A percentile compares a stretch with the other conserved stretches of the same genome.
These are phyloP conservation scores for Clistopyga incitator DNA, from an alignment of 2,888 invertebrate genomes.

Conservation along the genomic window DNA sequence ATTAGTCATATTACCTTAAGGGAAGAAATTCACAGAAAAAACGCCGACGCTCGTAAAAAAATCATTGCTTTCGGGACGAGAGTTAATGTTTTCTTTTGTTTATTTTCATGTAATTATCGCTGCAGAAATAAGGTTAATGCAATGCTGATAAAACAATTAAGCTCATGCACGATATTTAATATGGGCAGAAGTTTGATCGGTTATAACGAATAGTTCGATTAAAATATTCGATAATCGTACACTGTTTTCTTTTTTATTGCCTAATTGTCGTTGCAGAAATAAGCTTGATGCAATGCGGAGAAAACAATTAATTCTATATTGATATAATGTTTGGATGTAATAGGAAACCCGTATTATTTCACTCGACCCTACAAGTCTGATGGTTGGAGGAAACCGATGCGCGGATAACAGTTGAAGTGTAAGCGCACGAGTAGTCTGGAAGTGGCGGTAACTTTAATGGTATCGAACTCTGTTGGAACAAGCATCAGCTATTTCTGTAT, in stretches of 20 bases:
- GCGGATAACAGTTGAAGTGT: constrained; percentile 25
- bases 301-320: neutral
- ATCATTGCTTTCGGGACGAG: too few species aligned
- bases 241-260: too few species aligned
- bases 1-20: too few species aligned
- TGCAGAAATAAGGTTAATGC: neutral
- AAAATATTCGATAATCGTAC: too few species aligned
- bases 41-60: too few species aligned
- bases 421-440: constrained; percentile 47
- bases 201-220: too few species aligned
- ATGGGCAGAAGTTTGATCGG: too few species aligned
- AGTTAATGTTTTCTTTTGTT: too few species aligned
- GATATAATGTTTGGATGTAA: neutral
- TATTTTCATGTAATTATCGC: too few species aligned
- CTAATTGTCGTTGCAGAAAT: too few species aligned
- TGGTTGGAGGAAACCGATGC: constrained; percentile 1
- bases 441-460: constrained; percentile 74
- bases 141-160: neutral
- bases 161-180: too few species aligned
- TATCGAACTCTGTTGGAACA: constrained; percentile 69
- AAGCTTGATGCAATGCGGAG: neutral
- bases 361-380: neutral
- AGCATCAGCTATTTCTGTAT: constrained; percentile 69
- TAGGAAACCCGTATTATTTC: neutral
- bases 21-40: too few species aligned